Conservation (phyloP, 2,888 invertebrate genomes). For the Ceramica pisi region DNA sequence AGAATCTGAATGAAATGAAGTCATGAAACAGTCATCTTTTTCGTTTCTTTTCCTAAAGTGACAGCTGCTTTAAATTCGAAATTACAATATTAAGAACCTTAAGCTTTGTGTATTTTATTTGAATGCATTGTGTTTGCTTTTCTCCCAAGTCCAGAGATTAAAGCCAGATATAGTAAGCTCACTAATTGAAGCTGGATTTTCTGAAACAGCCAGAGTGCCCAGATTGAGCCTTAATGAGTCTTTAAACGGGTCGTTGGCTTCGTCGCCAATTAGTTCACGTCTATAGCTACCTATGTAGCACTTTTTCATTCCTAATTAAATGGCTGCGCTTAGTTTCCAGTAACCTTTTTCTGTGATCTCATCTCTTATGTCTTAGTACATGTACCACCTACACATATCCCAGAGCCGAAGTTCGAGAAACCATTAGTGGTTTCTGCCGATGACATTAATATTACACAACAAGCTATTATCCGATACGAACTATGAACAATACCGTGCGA, state of each 20-base stretch:
- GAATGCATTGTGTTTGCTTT: slow-evolving; percentile 21
- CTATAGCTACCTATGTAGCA: slow-evolving; percentile 3
- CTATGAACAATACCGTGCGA: slow-evolving; percentile 31
- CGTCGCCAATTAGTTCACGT: slow-evolving; percentile 52
- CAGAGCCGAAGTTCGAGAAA: background rate
- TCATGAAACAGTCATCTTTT: slow-evolving; percentile 4
- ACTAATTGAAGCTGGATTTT: slow-evolving; percentile 59
- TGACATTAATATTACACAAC: slow-evolving; percentile 35
- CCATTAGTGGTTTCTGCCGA: slow-evolving; percentile 19
- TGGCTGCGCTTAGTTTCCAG: slow-evolving; percentile 5
- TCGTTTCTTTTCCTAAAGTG: background rate
- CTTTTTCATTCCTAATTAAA: slow-evolving; percentile 50
- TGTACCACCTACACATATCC: background rate
- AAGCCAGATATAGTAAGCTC: slow-evolving; percentile 37
- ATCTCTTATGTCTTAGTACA: background rate
- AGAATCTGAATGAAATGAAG: slow-evolving; percentile 28
- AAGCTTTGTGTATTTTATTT: background rate
- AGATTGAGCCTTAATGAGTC: slow-evolving; percentile 49
- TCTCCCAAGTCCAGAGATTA: slow-evolving; percentile 29
- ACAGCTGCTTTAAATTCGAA: background rate
- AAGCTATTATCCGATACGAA: slow-evolving; percentile 37
- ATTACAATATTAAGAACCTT: background rate
- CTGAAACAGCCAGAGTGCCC: slow-evolving; percentile 29
- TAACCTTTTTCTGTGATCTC: slow-evolving; percentile 2
- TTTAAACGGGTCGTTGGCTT: slow-evolving; percentile 54